Percentiles rank a stretch among this genome's conserved stretches.
Evolutionary conservation across 1,140 invertebrate genomes (phyloP).

Genomic region (Cyrtorhinus lividipennis): DNA sequence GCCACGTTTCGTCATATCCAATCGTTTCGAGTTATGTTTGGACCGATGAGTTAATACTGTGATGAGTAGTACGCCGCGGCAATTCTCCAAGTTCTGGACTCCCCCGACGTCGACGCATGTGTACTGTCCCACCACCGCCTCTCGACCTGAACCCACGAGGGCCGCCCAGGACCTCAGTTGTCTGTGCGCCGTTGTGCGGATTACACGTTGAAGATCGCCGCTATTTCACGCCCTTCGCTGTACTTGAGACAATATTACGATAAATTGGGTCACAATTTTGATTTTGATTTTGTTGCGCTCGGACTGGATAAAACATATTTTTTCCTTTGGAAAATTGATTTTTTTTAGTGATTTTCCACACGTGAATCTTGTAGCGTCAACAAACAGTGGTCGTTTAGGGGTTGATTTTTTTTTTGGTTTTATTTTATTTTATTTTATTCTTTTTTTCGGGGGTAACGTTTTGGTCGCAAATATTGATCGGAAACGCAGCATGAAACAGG

Average conservation of each 20-base stretch:
- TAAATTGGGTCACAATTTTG: background rate
- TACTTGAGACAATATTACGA: background rate
- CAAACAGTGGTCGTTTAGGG: background rate
- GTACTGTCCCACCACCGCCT: background rate
- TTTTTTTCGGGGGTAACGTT: background rate
- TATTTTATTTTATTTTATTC: background rate
- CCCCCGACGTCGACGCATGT: no score
- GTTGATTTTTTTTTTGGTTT: background rate
- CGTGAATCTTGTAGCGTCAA: background rate
- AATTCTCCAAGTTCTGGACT: no score
- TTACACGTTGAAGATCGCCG: background rate
- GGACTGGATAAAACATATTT: background rate
- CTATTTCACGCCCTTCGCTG: conserved; percentile 8
- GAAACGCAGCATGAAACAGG: background rate
- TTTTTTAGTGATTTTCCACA: background rate
- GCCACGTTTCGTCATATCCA: no score
- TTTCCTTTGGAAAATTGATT: background rate
- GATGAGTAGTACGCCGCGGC: no score
- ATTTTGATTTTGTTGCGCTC: background rate
- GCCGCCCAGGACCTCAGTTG: conserved; percentile 3
- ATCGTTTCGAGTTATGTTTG: no score
- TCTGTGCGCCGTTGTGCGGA: background rate
- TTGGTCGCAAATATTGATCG: background rate
- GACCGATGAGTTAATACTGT: no score
- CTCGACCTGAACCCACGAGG: conserved; percentile 26